These are phyloP conservation scores for Petrocephalus sullivani DNA, from an alignment of 2,797 vertebrate genomes.

Conservation along the genomic window DNA sequence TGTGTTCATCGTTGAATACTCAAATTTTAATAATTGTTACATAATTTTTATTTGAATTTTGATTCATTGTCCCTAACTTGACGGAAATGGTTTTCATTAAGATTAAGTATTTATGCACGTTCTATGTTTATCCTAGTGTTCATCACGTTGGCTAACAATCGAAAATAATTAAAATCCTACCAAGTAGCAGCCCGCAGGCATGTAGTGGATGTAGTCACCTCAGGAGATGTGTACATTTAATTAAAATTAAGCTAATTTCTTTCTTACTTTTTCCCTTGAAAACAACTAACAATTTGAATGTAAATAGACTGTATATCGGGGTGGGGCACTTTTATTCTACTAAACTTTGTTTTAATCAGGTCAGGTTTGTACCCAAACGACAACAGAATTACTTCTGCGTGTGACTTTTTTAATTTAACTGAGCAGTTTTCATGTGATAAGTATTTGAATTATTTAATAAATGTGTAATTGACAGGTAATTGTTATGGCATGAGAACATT, in stretches of 20 bases:
- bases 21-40: neutral
- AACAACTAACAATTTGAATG: conserved; percentile 53
- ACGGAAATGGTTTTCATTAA: neutral
- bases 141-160: neutral
- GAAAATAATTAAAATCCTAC: conserved; percentile 10
- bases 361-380: neutral
- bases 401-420: neutral
- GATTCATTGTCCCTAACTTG: neutral
- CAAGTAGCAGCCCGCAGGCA: neutral
- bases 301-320: neutral
- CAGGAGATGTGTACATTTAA: conserved; percentile 81
- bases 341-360: neutral
- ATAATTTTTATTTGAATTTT: neutral
- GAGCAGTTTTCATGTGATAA: neutral
- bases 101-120: neutral
- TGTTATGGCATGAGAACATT: neutral
- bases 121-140: neutral
- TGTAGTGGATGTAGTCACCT: conserved; percentile 60
- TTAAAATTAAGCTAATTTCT: conserved; percentile 82
- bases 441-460: neutral
- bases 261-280: conserved; percentile 70
- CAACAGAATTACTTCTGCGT: neutral
- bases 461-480: neutral
- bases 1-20: neutral
- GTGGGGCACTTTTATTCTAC: neutral